A percentile compares a stretch with the other conserved stretches of the same genome.
Conservation (phyloP, 2,113 vertebrate genomes). For the Hippocampus zosterae region DNA sequence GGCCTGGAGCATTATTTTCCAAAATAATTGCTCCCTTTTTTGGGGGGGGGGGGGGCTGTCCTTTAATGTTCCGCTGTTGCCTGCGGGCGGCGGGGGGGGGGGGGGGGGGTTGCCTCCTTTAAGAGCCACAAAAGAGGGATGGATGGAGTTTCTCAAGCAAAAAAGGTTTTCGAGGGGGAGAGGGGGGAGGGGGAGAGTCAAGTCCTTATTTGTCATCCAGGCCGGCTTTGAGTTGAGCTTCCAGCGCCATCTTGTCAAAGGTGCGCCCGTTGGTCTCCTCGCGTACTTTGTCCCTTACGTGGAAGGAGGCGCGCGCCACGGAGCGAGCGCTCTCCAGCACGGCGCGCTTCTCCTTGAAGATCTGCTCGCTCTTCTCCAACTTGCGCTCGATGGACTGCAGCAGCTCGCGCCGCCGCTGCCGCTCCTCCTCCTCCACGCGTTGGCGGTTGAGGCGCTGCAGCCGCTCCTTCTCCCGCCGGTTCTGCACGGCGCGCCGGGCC, state of each 20-base stretch:
- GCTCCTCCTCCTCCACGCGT: constrained; percentile 87
- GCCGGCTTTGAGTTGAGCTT: constrained; percentile 88
- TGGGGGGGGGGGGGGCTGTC: neutral
- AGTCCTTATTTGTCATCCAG: constrained; percentile 84
- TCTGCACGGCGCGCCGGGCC: constrained; percentile 80
- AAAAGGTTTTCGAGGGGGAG: neutral
- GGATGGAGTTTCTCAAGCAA: neutral
- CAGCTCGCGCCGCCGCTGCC: constrained; percentile 81
- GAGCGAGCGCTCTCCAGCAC: constrained; percentile 92
- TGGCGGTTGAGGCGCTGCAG: constrained; percentile 88
- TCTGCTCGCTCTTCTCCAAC: constrained; percentile 93
- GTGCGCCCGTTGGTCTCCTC: constrained; percentile 92
- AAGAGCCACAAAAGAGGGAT: neutral
- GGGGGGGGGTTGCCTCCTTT: neutral
- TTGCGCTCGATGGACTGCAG: constrained; percentile 93
- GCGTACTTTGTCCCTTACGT: constrained; percentile 89
- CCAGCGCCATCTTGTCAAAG: constrained; percentile 95
- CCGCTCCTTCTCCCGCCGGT: constrained; percentile 86
- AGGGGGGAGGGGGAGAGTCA: neutral
- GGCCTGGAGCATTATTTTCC: neutral
- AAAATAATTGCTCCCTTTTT: neutral
- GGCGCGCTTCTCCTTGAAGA: constrained; percentile 84
- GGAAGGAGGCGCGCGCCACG: constrained; percentile 90
- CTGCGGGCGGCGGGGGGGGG: too few species aligned
- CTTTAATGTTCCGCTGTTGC: neutral